Base-by-base conservation (phyloP, 2,888 invertebrate species). In the Helobdella robusta region DNA sequence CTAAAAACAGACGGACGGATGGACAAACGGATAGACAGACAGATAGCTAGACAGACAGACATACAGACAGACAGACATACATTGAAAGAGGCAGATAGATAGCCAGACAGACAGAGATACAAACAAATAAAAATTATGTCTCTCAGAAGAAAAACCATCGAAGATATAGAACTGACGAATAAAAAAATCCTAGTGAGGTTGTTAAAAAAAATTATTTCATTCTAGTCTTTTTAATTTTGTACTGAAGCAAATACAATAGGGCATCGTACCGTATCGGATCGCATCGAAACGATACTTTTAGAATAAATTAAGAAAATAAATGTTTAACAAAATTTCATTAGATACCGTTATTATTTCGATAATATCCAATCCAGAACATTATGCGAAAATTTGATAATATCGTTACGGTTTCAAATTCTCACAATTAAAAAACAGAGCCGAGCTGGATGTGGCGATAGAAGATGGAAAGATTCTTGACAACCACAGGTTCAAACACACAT, bases 371-470 rank as follows among this genome's bases (percentile, higher is more conserved):
- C n/a, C n/a, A n/a, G n/a, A n/a, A n/a, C n/a, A n/a, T n/a, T n/a
- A n/a, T n/a, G n/a, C n/a, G n/a, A n/a, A n/a, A n/a, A n/a, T n/a
- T n/a, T n/a, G n/a, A n/a, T n/a, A n/a, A n/a, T n/a, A n/a, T n/a
- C n/a, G n/a, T n/a, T n/a, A n/a, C n/a, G n/a, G n/a, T n/a, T n/a
- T n/a, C n/a, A n/a, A n/a, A n/a, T n/a, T n/a, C n/a, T n/a, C n/a
- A n/a, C n/a, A 23, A n/a, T 56, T 61, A 59, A 30, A 32, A 81
- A 84, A 69, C 78, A 95, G 95, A 77, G 98, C 98, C 64, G 98
- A 99, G 79, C 99, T 98, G 82, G 99, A 99, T 82, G 95, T 99
- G 6, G 98, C 98, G 1, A 73, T 79, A 72, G 95, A 97, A 81
- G 93, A 92, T 71, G 92, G 92, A 2, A 87, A 88, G 73, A 94